Percentiles rank a stretch among this genome's conserved stretches.
Evolutionary conservation across 2,888 invertebrate genomes (phyloP).

Genomic region (Sepioteuthis lessoniana): DNA sequence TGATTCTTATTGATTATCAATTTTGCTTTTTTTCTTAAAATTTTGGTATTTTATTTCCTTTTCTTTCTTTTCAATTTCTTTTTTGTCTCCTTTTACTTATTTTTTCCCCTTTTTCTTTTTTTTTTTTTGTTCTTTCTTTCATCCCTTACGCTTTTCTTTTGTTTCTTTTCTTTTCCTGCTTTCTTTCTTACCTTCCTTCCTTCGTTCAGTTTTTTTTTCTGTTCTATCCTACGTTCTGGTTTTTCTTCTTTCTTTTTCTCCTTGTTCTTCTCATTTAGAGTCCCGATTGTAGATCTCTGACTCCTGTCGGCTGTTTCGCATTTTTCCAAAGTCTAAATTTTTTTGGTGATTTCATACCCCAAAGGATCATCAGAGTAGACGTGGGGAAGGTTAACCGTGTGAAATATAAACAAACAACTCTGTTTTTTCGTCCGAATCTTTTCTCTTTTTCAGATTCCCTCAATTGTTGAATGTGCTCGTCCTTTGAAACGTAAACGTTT

Average conservation of each 20-base stretch:
- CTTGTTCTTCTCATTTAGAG: neutral
- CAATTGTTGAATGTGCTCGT: neutral
- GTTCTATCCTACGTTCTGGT: too few relatives aligned
- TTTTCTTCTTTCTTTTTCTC: neutral
- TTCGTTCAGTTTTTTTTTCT: neutral
- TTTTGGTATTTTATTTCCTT: too few relatives aligned
- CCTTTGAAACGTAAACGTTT: neutral
- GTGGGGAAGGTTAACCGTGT: neutral
- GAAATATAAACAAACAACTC: neutral
- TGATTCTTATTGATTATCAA: too few relatives aligned
- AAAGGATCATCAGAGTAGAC: neutral
- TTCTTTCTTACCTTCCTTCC: neutral
- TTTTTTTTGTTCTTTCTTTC: neutral
- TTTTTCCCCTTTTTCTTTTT: too few relatives aligned
- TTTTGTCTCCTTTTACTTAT: too few relatives aligned
- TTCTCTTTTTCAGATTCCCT: neutral
- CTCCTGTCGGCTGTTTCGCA: neutral
- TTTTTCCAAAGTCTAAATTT: neutral
- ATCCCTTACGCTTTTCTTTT: neutral
- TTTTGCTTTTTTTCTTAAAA: too few relatives aligned
- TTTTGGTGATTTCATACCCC: constrained; percentile 33
- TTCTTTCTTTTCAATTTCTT: too few relatives aligned
- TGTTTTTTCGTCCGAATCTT: neutral
- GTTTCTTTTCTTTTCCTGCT: neutral
- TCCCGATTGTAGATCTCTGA: neutral